Evolutionary conservation across 2,888 invertebrate species (phyloP).

Genomic region (Habroteleia sp.): DNA sequence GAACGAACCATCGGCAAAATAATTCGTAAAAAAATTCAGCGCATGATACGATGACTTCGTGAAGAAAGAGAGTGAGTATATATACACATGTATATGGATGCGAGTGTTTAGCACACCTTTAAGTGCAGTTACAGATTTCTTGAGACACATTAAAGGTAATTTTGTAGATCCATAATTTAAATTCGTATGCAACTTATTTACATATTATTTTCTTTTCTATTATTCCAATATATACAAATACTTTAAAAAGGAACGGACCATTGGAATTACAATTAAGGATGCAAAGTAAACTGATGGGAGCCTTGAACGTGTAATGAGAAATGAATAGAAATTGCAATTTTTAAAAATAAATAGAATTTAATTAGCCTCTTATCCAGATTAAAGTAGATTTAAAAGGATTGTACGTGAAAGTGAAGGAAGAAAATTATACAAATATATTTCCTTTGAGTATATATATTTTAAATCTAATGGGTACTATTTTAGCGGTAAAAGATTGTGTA

Average conservation of each 20-base stretch:
- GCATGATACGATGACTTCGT: constrained; percentile 68
- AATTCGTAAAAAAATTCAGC: constrained; percentile 78
- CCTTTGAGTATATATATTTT: no score
- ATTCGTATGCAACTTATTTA: no score
- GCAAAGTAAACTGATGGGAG: neutral
- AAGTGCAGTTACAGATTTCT: neutral
- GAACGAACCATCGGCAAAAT: constrained; percentile 75
- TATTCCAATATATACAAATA: no score
- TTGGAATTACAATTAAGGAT: constrained; percentile 10
- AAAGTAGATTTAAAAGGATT: no score
- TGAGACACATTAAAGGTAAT: neutral
- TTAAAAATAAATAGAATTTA: no score
- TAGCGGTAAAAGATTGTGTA: no score
- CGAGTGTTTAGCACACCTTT: neutral
- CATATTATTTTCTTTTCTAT: no score
- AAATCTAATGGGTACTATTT: no score
- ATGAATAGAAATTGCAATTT: no score
- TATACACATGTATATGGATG: constrained; percentile 41
- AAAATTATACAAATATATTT: no score
- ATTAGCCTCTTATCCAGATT: no score
- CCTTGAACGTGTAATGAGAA: constrained; percentile 4
- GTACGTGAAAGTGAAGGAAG: no score
- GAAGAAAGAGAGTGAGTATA: constrained; percentile 58
- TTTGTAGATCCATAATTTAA: neutral
- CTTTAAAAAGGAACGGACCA: neutral